Base-by-base conservation (phyloP, 2,797 vertebrate genomes). In the Capromys pilorides region DNA sequence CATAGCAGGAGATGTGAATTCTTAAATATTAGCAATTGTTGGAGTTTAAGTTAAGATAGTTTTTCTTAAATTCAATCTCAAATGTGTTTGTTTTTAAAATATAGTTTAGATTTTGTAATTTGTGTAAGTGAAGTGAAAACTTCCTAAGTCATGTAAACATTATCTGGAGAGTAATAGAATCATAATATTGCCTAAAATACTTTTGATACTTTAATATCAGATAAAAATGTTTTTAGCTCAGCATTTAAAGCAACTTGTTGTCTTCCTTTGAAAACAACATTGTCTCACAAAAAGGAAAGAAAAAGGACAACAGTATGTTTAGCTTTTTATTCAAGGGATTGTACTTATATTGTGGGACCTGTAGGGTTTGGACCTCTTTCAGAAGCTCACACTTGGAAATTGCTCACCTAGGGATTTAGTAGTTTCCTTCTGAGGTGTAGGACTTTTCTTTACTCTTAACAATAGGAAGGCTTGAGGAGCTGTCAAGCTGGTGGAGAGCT, bases 91-190 rank as follows among this genome's bases (percentile, higher is more conserved):
- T 95, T 88, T 71, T 94, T 92, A 83, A 96, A 96, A 95, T 96
- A 89, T 96, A 87, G 93, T 95, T 97, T 86, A 88, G 54, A 84
- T 91, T 94, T 96, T 96, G 61, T 62, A 77, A 83, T 93, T 36
- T 88, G 61, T 5, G 9, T 93, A 86, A 96, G 89, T 96, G 90
- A 97, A 97, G 90, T 96, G 96, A 97, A 96, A 98, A 95, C 96
- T 97, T 96, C 92, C 83, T 85, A 97, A 97, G 92, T 97, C 49
- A 18, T 85, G 84, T 92, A 71, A 94, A 90, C 82, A 61, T 96
- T 96, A 92, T 97, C 79, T 95, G 86, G 79, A 94, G 9, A 89
- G 80, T 90, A 90, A 93, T 96, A 90, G 96, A 94, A 91, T 45
- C 92, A 94, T 88, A 85, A 84, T 96, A 39, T 97, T 95, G 82